phyloP scores from a whole-genome alignment of 23 tunicate genomes.

The Clavelina lepadiformis region DNA sequence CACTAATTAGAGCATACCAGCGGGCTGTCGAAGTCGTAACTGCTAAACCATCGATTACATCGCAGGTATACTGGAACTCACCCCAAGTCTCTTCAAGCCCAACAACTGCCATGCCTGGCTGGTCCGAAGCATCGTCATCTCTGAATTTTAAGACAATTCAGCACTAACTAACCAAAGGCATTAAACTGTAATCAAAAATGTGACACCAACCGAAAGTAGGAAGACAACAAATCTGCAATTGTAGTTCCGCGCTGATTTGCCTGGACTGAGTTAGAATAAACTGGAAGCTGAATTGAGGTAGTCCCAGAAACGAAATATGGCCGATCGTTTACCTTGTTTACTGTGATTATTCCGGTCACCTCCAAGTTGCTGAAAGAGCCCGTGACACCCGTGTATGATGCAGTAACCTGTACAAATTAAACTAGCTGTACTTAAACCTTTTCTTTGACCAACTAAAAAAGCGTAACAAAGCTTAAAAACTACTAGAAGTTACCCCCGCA shows the following conservation, averaged over 20 bases:
- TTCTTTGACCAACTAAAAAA: background rate
- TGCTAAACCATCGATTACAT: background rate
- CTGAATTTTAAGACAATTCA: background rate
- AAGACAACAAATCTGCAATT: background rate
- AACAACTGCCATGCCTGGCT: slow-evolving; percentile 20
- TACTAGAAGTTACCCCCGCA: slow-evolving; percentile 8
- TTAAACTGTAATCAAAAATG: background rate
- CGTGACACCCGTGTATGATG: slow-evolving; percentile 9
- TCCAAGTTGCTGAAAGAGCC: slow-evolving; percentile 37
- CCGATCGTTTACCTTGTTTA: slow-evolving; percentile 20
- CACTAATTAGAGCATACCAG: background rate
- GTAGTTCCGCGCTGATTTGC: slow-evolving; percentile 10
- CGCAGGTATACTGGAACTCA: slow-evolving; percentile 28
- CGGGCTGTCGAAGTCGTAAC: background rate
- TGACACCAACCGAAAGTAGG: slow-evolving; percentile 1
- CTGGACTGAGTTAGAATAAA: background rate
- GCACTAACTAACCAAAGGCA: background rate
- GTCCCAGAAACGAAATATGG: slow-evolving; percentile 7
- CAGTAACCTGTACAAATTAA: slow-evolving; percentile 18
- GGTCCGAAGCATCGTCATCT: slow-evolving; percentile 6
- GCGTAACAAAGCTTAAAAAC: background rate
- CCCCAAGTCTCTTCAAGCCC: background rate
- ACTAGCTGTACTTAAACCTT: background rate
- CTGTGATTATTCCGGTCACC: slow-evolving; percentile 16
- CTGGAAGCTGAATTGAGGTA: slow-evolving; percentile 14